A percentile compares a stretch with the other conserved stretches of the same genome.
Conservation (phyloP, 2,113 vertebrate genomes). For the Alethe castanea region DNA sequence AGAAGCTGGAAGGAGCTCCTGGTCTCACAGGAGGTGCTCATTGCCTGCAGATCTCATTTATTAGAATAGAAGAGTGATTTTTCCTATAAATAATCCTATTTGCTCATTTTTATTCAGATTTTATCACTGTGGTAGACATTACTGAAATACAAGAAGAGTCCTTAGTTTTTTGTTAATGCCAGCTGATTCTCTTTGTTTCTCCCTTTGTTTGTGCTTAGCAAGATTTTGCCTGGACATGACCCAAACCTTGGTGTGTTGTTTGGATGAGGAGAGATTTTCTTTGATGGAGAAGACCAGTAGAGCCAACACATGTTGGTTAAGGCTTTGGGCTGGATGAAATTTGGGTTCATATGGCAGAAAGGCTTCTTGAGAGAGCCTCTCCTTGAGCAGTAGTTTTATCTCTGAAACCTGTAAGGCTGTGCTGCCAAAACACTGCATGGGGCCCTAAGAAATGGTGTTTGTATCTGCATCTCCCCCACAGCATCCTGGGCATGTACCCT, state of each 20-base stretch:
- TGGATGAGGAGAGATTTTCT: background rate
- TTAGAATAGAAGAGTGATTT: background rate
- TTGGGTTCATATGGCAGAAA: background rate
- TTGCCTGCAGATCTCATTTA: background rate
- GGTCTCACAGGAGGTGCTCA: background rate
- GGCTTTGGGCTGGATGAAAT: background rate
- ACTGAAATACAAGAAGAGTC: background rate
- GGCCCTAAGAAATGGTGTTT: constrained; percentile 16
- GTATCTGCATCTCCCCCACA: constrained; percentile 17
- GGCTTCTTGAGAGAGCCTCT: background rate
- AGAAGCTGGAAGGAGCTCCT: background rate
- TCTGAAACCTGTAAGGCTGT: background rate
- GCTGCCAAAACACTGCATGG: constrained; percentile 40
- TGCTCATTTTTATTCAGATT: constrained; percentile 7
- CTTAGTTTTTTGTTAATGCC: background rate
- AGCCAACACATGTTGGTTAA: background rate
- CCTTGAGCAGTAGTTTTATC: background rate
- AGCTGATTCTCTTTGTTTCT: background rate
- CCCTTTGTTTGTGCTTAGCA: background rate
- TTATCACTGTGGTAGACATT: constrained; percentile 18
- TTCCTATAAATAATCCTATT: background rate
- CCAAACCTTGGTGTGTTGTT: background rate
- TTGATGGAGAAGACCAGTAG: background rate
- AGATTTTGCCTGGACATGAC: background rate
- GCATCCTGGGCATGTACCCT: constrained; percentile 35